Evolutionary conservation across 2,888 invertebrate species (phyloP).

Genomic region (Smittia aterrima): DNA sequence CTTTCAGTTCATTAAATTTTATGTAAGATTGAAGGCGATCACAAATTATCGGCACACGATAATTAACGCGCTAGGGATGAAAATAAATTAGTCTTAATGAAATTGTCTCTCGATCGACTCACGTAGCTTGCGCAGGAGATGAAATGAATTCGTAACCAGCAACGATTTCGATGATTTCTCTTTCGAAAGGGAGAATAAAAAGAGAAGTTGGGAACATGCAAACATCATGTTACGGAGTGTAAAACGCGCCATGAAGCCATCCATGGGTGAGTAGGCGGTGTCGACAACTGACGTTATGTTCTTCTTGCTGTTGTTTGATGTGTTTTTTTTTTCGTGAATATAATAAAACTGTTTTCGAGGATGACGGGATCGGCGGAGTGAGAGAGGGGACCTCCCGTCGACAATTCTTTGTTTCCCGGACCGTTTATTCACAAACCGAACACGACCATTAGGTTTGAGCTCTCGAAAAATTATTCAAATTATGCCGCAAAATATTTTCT

Average conservation of each 20-base stretch:
- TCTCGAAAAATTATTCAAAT: constrained; percentile 9
- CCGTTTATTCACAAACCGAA: background rate
- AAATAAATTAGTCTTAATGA: constrained; percentile 3
- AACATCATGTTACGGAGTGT: constrained; percentile 40
- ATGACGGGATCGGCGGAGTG: constrained; percentile 16
- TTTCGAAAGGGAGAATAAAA: background rate
- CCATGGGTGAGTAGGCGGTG: constrained; percentile 44
- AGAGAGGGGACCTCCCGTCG: constrained; percentile 25
- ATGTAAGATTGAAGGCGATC: background rate
- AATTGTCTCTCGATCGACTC: background rate
- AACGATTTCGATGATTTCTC: background rate
- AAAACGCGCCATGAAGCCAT: constrained; percentile 36
- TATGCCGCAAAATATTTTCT: background rate
- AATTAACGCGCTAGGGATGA: constrained; percentile 2
- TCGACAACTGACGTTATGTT: constrained; percentile 45
- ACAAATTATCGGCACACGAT: background rate
- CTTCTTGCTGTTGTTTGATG: constrained; percentile 19
- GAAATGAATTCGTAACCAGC: constrained; percentile 25
- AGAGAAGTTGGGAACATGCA: constrained; percentile 16
- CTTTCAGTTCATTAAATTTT: background rate
- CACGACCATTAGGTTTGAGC: constrained; percentile 3
- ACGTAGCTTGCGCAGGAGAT: constrained; percentile 10
- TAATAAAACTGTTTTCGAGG: constrained; percentile 3
- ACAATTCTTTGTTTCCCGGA: constrained; percentile 10
- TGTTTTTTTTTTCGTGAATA: constrained; percentile 26